phyloP scores from a whole-genome alignment of 2,113 vertebrate species.

The Seriola rivoliana region DNA sequence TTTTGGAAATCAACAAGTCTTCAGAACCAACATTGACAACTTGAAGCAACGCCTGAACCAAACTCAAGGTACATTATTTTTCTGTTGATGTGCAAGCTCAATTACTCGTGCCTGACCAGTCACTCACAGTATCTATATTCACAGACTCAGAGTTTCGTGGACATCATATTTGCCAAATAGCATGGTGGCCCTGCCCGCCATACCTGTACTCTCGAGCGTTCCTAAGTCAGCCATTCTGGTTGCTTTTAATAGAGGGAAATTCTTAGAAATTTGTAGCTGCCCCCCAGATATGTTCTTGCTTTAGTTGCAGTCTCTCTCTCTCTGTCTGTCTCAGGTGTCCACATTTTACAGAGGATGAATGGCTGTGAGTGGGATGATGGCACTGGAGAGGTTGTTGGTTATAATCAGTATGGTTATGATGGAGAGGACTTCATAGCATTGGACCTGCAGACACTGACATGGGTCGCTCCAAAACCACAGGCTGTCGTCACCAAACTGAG shows the following conservation, averaged over 20 bases:
- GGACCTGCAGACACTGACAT: slow-evolving; percentile 15
- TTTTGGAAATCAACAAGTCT: not conserved
- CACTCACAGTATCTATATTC: too few relatives aligned
- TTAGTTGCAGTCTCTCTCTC: not conserved
- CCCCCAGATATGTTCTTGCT: too few relatives aligned
- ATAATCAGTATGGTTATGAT: slow-evolving; percentile 50
- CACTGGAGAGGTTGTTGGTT: slow-evolving; percentile 28
- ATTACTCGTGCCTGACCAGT: too few relatives aligned
- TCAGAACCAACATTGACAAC: slow-evolving; percentile 24
- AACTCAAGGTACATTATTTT: slow-evolving; percentile 38
- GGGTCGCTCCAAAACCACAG: not conserved
- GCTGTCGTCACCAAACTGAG: not conserved
- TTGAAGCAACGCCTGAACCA: slow-evolving; percentile 59
- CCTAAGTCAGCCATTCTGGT: too few relatives aligned
- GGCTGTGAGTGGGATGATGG: slow-evolving; percentile 64
- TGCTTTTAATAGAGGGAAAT: too few relatives aligned
- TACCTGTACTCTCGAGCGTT: too few relatives aligned
- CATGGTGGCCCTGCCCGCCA: too few relatives aligned
- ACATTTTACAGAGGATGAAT: not conserved
- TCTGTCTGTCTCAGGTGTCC: slow-evolving; percentile 43
- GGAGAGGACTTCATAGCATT: slow-evolving; percentile 65
- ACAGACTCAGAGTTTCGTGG: too few relatives aligned
- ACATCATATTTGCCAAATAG: too few relatives aligned
- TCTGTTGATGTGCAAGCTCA: not conserved
- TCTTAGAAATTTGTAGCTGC: too few relatives aligned